Evolutionary conservation across 1,140 invertebrate genomes (phyloP).

Genomic region (Drosophila paulistorum): DNA sequence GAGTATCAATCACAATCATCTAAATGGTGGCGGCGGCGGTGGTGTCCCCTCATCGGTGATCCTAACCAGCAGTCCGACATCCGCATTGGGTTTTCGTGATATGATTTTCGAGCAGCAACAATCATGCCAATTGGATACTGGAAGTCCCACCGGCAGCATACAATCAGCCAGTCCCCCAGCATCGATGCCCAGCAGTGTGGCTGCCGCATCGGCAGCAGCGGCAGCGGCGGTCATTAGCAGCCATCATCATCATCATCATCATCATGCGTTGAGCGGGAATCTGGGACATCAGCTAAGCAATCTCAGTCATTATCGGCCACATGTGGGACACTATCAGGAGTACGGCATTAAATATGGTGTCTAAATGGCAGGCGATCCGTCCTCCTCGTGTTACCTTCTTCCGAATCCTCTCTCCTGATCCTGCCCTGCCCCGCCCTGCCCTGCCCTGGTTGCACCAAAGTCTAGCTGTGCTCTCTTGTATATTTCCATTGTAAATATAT

Average conservation of each 20-base stretch:
- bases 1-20: constrained; percentile 39
- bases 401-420: not conserved
- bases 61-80: constrained; percentile 68
- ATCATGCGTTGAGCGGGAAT: constrained; percentile 79
- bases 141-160: constrained; percentile 80
- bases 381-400: not conserved
- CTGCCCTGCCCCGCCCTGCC: not conserved
- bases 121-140: constrained; percentile 80
- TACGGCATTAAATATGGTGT: constrained; percentile 83
- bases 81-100: constrained; percentile 76
- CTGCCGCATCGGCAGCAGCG: constrained; percentile 66
- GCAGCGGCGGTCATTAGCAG: constrained; percentile 70
- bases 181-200: constrained; percentile 47
- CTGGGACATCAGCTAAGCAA: constrained; percentile 79
- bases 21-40: constrained; percentile 25
- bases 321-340: constrained; percentile 82
- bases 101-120: constrained; percentile 83
- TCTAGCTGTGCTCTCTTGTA: constrained; percentile 74
- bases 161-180: constrained; percentile 77
- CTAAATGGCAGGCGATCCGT: constrained; percentile 48
- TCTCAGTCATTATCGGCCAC: constrained; percentile 78
- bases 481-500: constrained; percentile 73
- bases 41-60: constrained; percentile 31
- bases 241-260: constrained; percentile 78
- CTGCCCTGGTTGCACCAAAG: constrained; percentile 18